These are phyloP conservation scores for Aporrectodea caliginosa DNA, from an alignment of 1,140 invertebrate genomes.

Conservation along the genomic window DNA sequence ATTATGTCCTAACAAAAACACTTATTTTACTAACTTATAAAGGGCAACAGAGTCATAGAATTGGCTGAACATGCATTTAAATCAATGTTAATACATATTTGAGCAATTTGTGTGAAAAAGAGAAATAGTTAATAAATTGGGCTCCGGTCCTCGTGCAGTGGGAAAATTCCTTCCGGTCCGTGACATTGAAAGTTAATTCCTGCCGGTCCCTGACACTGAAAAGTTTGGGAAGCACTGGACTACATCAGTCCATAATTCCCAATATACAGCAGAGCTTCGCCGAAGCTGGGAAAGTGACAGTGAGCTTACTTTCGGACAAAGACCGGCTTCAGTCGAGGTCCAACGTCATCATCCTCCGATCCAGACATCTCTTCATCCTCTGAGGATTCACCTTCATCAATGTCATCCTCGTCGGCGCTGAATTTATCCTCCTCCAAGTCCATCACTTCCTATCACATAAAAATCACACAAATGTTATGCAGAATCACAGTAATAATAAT, in stretches of 20 bases:
- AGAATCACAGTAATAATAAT: too few species aligned
- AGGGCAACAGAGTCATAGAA: too few species aligned
- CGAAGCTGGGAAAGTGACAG: not conserved
- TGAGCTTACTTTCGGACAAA: slow-evolving; percentile 78
- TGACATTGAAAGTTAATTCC: too few species aligned
- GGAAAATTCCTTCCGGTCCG: too few species aligned
- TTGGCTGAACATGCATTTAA: too few species aligned
- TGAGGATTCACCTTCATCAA: slow-evolving; percentile 65
- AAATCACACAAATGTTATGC: not conserved
- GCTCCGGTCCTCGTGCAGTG: too few species aligned
- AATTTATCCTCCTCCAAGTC: slow-evolving; percentile 70
- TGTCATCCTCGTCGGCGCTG: slow-evolving; percentile 59
- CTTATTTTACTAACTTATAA: too few species aligned
- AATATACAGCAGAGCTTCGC: not conserved
- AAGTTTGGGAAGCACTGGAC: too few species aligned
- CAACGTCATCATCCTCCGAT: slow-evolving; percentile 73
- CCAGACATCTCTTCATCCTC: slow-evolving; percentile 66
- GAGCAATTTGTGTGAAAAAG: not conserved
- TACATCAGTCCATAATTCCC: not conserved
- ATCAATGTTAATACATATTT: too few species aligned
- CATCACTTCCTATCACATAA: slow-evolving; percentile 57
- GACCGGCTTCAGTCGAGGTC: slow-evolving; percentile 88
- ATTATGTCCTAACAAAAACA: too few species aligned
- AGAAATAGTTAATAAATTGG: too few species aligned
- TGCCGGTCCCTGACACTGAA: too few species aligned